Evolutionary conservation across 1,140 invertebrate species (phyloP).

Genomic region (Drosophila azteca): DNA sequence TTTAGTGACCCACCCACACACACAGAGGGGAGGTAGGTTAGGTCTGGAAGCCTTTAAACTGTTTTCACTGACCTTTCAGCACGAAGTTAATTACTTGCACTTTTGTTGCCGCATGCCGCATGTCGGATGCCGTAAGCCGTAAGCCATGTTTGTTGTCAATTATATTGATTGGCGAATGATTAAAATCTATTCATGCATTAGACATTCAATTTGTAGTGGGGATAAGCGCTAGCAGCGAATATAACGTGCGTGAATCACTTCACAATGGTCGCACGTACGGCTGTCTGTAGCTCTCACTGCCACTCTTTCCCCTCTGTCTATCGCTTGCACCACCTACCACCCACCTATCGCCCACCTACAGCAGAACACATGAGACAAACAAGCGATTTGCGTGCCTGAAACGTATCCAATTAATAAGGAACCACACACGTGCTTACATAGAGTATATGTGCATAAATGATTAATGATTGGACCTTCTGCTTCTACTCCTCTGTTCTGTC

Average conservation of each 20-base stretch:
- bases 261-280: conserved; percentile 18
- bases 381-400: conserved; percentile 41
- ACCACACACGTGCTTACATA: not conserved
- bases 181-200: conserved; percentile 40
- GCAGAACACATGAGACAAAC: not conserved
- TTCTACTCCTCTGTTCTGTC: too few species aligned
- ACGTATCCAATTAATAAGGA: conserved; percentile 60
- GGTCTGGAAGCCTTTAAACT: not conserved
- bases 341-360: not conserved
- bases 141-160: conserved; percentile 9
- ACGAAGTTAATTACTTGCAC: conserved; percentile 13
- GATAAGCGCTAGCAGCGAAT: conserved; percentile 19
- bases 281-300: not conserved
- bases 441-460: conserved; percentile 51
- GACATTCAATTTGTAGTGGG: conserved; percentile 38
- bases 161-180: conserved; percentile 51
- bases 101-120: not conserved
- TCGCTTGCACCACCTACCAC: too few species aligned
- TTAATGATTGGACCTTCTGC: conserved; percentile 46
- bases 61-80: conserved; percentile 9
- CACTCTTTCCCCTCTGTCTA: not conserved
- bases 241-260: conserved; percentile 32
- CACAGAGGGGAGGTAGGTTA: not conserved
- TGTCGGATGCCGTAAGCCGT: too few species aligned
- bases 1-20: not conserved